A percentile compares a stretch with the other conserved stretches of the same genome.
These are phyloP conservation scores for Ciconia nigra DNA, from an alignment of 2,797 vertebrate genomes.

Conservation along the genomic window DNA sequence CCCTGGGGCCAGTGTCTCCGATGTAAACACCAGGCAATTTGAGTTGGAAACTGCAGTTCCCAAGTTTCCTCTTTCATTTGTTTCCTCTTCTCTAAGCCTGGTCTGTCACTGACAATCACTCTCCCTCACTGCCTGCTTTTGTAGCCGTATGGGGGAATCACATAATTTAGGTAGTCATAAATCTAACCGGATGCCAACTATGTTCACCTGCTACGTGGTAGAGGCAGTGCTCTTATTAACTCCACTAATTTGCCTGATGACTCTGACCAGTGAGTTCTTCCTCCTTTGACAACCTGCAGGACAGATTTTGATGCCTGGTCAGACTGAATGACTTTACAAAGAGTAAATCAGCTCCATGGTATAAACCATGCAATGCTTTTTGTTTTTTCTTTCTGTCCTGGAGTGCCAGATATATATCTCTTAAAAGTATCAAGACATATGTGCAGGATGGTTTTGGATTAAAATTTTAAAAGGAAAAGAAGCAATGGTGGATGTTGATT, in stretches of 20 bases:
- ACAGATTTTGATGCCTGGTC: no score
- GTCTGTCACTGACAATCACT: not conserved
- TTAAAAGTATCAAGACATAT: not conserved
- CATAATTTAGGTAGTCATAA: not conserved
- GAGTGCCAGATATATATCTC: not conserved
- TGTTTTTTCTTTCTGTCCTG: not conserved
- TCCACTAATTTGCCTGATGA: not conserved
- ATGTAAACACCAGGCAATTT: not conserved
- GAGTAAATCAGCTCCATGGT: rapidly evolving
- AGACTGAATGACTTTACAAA: not conserved
- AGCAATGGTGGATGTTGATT: not conserved
- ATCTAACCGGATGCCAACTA: not conserved
- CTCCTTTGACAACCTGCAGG: not conserved
- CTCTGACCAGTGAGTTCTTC: not conserved
- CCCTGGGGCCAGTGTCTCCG: not conserved
- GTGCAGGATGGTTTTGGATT: not conserved
- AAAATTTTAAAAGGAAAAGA: not conserved
- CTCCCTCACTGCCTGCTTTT: not conserved
- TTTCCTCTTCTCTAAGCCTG: not conserved
- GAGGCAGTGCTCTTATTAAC: not conserved
- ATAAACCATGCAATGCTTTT: not conserved
- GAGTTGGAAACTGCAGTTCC: not conserved
- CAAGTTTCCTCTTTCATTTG: not conserved
- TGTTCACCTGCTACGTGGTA: not conserved
- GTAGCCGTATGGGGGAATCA: not conserved